Conservation (phyloP, 2,113 vertebrate genomes). For the Burhinus oedicnemus region DNA sequence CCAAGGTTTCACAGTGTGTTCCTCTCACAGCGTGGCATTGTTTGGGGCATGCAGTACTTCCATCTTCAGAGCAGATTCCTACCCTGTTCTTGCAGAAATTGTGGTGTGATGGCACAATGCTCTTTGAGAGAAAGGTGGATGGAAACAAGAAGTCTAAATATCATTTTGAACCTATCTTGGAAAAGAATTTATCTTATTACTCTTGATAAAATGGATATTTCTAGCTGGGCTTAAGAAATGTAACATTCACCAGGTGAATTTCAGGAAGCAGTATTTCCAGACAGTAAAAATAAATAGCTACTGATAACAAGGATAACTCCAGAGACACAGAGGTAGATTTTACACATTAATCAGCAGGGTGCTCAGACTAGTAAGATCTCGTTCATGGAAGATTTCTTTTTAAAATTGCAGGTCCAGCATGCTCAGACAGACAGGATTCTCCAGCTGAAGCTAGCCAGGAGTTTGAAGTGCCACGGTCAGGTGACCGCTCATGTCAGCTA, state of each 20-base stretch:
- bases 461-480: constrained; percentile 54
- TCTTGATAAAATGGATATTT: neutral
- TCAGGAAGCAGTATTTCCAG: neutral
- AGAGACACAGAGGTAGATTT: neutral
- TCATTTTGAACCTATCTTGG: neutral
- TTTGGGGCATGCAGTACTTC: neutral
- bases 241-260: neutral
- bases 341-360: neutral
- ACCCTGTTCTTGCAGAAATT: neutral
- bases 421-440: neutral
- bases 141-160: neutral
- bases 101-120: neutral
- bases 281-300: neutral
- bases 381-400: constrained; percentile 23
- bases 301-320: neutral
- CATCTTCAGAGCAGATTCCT: neutral
- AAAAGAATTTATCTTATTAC: neutral
- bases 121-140: neutral
- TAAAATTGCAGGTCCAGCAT: constrained; percentile 1
- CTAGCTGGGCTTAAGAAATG: neutral
- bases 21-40: neutral
- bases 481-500: constrained; percentile 34
- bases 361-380: neutral
- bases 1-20: neutral
- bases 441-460: neutral